Conservation (phyloP, 2,113 vertebrate species). For the Macrotis lagotis region DNA sequence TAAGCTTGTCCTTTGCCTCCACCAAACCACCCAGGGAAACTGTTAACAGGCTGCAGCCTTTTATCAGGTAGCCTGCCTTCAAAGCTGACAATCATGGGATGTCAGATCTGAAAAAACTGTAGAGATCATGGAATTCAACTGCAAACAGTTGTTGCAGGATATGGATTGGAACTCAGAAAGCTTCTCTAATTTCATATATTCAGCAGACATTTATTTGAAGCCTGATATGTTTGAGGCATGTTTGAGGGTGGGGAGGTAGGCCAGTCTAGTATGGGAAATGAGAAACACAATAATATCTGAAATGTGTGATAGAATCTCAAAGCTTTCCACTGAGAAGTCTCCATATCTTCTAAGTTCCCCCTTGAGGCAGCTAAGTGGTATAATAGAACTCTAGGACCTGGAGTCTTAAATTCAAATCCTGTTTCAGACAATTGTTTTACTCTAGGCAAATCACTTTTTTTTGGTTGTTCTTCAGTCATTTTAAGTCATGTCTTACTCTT, state of each 20-base stretch:
- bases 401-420: too few species aligned
- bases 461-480: too few species aligned
- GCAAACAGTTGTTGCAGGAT: not conserved
- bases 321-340: too few species aligned
- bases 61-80: not conserved
- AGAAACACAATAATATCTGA: too few species aligned
- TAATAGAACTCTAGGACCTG: too few species aligned
- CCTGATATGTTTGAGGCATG: not conserved
- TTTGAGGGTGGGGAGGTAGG: not conserved
- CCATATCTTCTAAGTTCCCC: too few species aligned
- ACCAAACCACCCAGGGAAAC: not conserved
- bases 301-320: too few species aligned
- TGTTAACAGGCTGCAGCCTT: not conserved
- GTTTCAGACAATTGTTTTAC: too few species aligned
- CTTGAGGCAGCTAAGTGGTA: too few species aligned
- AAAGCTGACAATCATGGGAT: not conserved
- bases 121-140: not conserved
- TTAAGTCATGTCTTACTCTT: too few species aligned
- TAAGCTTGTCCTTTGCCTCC: not conserved
- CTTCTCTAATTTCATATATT: too few species aligned
- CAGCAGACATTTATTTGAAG: not conserved
- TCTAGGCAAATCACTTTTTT: too few species aligned
- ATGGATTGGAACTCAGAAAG: not conserved
- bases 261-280: not conserved
- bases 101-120: not conserved